Evolutionary conservation across 53 echinoderm and acorn worm species (phyloP), one percentile per base, ranked within the genome.

Genomic region (Arbacia lixula): DNA sequence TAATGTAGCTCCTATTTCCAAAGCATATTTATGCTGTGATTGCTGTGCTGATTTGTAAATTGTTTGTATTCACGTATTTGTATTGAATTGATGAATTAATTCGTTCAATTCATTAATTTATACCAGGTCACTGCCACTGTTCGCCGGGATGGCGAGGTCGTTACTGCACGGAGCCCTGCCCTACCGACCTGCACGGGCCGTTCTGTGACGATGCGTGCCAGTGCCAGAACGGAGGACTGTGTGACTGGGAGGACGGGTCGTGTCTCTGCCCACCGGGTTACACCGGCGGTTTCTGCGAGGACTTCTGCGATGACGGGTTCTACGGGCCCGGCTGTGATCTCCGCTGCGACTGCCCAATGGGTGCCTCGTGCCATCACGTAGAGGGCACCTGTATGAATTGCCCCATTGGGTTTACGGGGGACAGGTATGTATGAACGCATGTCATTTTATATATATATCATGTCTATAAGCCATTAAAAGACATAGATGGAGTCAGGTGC

Each of bases 121-220:
- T 42, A 57, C 4, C 64, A 77, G 77, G 76, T 19, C 71, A 73
- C n/a, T 89, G 89, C 26, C 53, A 57, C 4, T 89, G 89, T 68
- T 30, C 68, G 6, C 68, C 85, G 2, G 89, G 85, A 12, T 89
- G 68, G 52, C 72, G 68, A 36, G 89, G 89, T 24, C 64, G 54
- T 10, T 84, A 66, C n/a, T 89, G 89, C 34, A 81, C 82, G 12
- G 82, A 81, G 64, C 43, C 63, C 16, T 81, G 82, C 28, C 2
- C 46, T 14, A 11, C 29, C 52, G 43, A 42, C 63, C 28, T 6
- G 38, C 26, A 81, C 50, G 82, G 82, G 2, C 16, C 17, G 2
- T 81, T 42, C 64, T 81, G 82, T 34, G 12, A 31, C 20, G 33
- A 63, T 28, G 11, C 11, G 21, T 81, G 82, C 22, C 30, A 33